phyloP scores from a whole-genome alignment of 2,888 invertebrate species.

The Bombylius discolor region DNA sequence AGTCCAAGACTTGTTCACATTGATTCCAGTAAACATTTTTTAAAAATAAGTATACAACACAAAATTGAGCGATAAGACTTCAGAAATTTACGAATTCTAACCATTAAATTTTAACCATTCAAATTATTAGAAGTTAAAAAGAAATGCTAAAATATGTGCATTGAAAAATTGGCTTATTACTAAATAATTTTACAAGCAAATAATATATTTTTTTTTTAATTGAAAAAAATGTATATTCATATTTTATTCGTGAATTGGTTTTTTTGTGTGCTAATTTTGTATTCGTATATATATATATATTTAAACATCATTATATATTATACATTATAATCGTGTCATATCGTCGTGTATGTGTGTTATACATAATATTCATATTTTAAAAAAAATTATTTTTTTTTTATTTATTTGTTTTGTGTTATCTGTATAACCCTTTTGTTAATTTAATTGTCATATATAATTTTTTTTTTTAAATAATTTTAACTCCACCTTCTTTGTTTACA shows the following conservation, averaged over 20 bases:
- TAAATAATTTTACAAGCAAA: no score
- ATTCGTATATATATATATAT: constrained; percentile 23
- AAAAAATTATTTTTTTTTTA: neutral
- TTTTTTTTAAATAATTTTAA: neutral
- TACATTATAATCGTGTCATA: constrained; percentile 22
- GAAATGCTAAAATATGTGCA: no score
- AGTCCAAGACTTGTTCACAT: no score
- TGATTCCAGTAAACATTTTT: no score
- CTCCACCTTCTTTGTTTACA: neutral
- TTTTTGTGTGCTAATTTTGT: constrained; percentile 35
- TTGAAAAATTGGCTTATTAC: no score
- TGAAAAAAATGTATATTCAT: constrained; percentile 9
- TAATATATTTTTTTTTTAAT: no score
- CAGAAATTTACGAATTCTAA: no score
- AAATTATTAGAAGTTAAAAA: no score
- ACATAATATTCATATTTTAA: constrained; percentile 4
- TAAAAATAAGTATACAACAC: no score
- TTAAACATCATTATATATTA: neutral
- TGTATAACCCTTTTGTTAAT: neutral
- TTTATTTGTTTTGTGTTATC: neutral
- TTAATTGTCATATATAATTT: neutral
- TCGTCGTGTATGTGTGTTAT: constrained; percentile 33
- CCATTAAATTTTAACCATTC: no score
- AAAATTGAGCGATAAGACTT: no score
- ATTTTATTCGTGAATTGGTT: constrained; percentile 34